Evolutionary conservation across 2,113 vertebrate genomes (phyloP).

Genomic region (Oryctolagus cuniculus): DNA sequence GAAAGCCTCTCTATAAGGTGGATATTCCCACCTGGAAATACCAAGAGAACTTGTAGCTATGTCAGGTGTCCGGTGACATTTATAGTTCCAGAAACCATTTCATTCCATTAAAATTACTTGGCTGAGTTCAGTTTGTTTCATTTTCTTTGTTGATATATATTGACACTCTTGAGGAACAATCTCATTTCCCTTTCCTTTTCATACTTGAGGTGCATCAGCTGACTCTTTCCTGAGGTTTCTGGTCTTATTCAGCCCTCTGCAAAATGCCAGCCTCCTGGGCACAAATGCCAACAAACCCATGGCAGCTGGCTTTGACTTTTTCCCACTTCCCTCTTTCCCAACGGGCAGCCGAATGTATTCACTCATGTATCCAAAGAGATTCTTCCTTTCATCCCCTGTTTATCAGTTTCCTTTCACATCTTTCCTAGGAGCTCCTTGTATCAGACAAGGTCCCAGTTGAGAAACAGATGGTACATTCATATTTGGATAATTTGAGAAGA

Average conservation of each 20-base stretch:
- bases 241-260: background rate
- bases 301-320: background rate
- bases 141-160: background rate
- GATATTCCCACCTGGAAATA: too few species aligned
- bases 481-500: constrained; percentile 12
- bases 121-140: background rate
- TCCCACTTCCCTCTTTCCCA: background rate
- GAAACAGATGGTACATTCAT: constrained; percentile 35
- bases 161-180: background rate
- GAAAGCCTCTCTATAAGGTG: background rate
- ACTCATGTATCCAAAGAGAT: background rate
- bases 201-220: background rate
- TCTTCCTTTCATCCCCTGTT: background rate
- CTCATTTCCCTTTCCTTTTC: background rate
- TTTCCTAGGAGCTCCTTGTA: constrained; percentile 16
- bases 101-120: background rate
- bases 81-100: background rate
- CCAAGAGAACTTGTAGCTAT: background rate
- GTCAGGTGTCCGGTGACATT: background rate
- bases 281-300: background rate
- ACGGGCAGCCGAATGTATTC: background rate
- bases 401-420: background rate
- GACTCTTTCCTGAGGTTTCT: background rate
- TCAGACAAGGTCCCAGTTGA: background rate
- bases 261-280: background rate